These are phyloP conservation scores for Rhizoglyphus robini DNA, from an alignment of 1,140 invertebrate species.

Conservation along the genomic window DNA sequence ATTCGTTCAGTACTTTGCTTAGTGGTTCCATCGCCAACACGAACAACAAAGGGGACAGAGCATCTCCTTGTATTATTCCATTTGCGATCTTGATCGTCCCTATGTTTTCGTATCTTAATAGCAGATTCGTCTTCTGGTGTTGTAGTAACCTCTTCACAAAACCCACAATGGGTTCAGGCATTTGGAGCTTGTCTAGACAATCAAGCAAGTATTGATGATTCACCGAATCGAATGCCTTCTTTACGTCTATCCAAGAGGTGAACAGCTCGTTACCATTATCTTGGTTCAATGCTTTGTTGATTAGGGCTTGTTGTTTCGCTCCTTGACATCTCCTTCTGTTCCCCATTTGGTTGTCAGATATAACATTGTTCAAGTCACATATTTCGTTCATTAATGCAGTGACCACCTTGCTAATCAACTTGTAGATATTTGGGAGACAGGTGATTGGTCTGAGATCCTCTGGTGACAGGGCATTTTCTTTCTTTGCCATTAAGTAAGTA, in stretches of 20 bases:
- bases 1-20: background rate
- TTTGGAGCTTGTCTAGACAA: background rate
- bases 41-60: background rate
- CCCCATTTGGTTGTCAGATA: background rate
- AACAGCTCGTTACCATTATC: background rate
- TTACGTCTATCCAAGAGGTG: background rate
- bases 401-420: background rate
- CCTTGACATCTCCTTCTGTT: background rate
- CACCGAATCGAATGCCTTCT: background rate
- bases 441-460: too few relatives aligned
- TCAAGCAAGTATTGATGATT: background rate
- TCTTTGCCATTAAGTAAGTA: too few relatives aligned
- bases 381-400: background rate
- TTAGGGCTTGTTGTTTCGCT: background rate
- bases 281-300: background rate
- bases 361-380: background rate
- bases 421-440: too few relatives aligned
- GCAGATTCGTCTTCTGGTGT: background rate
- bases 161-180: background rate
- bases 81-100: background rate
- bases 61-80: background rate
- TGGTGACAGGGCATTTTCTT: too few relatives aligned
- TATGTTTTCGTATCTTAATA: background rate
- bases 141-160: background rate
- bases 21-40: background rate